Evolutionary conservation across 2,888 invertebrate species (phyloP).

Genomic region (Spialia ferax): DNA sequence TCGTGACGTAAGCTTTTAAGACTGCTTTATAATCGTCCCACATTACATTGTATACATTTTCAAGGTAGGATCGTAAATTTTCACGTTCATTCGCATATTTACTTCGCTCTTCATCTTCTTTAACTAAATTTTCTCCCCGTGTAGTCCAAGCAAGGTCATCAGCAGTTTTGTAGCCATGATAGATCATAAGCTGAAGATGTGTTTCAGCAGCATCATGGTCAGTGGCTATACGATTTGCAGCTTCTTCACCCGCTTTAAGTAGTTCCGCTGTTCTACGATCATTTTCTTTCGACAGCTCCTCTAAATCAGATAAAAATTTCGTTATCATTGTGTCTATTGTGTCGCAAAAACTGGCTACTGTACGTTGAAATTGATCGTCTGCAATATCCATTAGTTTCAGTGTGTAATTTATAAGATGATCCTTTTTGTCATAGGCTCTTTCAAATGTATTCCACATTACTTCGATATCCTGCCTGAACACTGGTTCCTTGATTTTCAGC

Average conservation of each 20-base stretch:
- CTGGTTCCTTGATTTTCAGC: constrained; percentile 75
- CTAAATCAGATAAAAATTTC: constrained; percentile 71
- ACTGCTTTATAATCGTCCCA: constrained; percentile 78
- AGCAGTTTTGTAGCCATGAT: constrained; percentile 66
- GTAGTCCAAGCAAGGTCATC: constrained; percentile 71
- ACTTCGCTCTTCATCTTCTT: constrained; percentile 72
- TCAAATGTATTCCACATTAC: constrained; percentile 83
- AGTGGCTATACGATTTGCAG: constrained; percentile 54
- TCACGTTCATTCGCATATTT: constrained; percentile 68
- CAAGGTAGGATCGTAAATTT: constrained; percentile 69
- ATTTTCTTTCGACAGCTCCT: constrained; percentile 65
- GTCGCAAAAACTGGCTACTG: constrained; percentile 88
- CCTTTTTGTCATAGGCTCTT: constrained; percentile 85
- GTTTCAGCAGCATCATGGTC: constrained; percentile 74
- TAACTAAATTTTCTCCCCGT: constrained; percentile 75
- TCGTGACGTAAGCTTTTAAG: constrained; percentile 67
- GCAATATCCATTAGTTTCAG: constrained; percentile 87
- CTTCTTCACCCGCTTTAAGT: constrained; percentile 62
- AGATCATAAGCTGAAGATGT: constrained; percentile 73
- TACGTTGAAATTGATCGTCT: constrained; percentile 88
- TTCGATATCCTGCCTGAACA: constrained; percentile 71
- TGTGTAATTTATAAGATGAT: constrained; percentile 84
- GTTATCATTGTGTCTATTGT: constrained; percentile 88
- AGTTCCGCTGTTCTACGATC: constrained; percentile 58
- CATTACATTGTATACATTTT: constrained; percentile 66